Evolutionary conservation across 2,888 invertebrate genomes (phyloP), one percentile per base, ranked within the genome.

Genomic region (Epinotia demarniana): DNA sequence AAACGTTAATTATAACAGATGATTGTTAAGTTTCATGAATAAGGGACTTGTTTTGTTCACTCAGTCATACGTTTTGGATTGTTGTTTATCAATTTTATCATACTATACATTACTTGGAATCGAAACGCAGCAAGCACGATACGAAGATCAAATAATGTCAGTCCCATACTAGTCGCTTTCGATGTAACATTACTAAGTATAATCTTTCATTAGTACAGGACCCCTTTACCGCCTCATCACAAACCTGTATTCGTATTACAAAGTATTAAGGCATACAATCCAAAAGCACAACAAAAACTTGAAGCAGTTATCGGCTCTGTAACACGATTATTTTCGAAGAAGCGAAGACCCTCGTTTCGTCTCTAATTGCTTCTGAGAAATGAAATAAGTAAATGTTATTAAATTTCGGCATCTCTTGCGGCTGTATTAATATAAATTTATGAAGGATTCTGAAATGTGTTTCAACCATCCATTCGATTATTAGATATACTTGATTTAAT

Each of bases 301-400:
- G 67, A 72, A 77, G 78, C 76, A 77, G 68, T 77, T 64, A 73
- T 78, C 75, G 72, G 78, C 76, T 79, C 77, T 77, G 80, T 81
- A 82, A 83, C 81, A 82, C 83, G 81, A 81, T 81, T 81, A 82
- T 84, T 72, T 82, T 84, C 81, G 77, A 78, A 83, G 87, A 83
- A 84, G 75, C 82, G 84, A 85, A 86, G 79, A 82, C 84, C 83
- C 81, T 82, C 83, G 83, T 86, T 86, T 79, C 82, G 81, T 83
- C 83, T 86, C 84, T 89, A 88, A 89, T 88, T 89, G 84, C 86
- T 87, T 87, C 85, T 80, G 81, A 83, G 88, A 85, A 87, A 83
- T 78, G 80, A 82, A 79, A 79, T 68, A 63, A 77, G 75, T 72
- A 53, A 78, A 74, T 77, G 70, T 69, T 79, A 77, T 78, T 78